Conservation (phyloP, 1,140 invertebrate genomes). For the Dendroctonus valens region DNA sequence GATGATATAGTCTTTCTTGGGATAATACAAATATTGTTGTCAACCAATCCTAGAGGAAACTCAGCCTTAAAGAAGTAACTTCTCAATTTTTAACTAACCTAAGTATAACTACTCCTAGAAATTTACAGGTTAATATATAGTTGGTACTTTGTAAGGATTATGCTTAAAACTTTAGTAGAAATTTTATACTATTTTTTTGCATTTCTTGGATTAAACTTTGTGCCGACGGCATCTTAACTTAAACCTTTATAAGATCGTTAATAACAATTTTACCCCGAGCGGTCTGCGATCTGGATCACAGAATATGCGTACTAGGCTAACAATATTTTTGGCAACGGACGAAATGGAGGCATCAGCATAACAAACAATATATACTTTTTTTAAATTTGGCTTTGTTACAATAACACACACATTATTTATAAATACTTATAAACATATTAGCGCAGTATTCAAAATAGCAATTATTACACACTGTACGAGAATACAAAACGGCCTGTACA, state of each 20-base stretch:
- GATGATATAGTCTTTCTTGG: too few species aligned
- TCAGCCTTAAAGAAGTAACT: slow-evolving; percentile 11
- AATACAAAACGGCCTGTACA: slow-evolving; percentile 64
- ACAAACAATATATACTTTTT: slow-evolving; percentile 7
- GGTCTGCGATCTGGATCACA: slow-evolving; percentile 35
- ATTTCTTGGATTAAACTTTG: slow-evolving; percentile 35
- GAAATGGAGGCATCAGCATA: slow-evolving; percentile 31
- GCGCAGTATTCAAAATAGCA: slow-evolving; percentile 50
- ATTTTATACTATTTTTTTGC: slow-evolving; percentile 56
- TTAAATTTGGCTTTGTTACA: slow-evolving; percentile 38
- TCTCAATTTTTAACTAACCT: slow-evolving; percentile 40
- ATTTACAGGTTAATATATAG: slow-evolving; percentile 54
- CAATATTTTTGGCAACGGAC: slow-evolving; percentile 44
- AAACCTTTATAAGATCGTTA: slow-evolving; percentile 37
- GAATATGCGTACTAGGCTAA: slow-evolving; percentile 37
- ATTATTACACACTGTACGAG: slow-evolving; percentile 50
- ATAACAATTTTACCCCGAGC: slow-evolving; percentile 36
- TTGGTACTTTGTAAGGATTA: slow-evolving; percentile 66
- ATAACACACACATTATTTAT: slow-evolving; percentile 47
- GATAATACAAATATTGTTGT: too few species aligned
- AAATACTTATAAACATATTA: slow-evolving; percentile 49
- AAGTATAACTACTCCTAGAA: slow-evolving; percentile 41
- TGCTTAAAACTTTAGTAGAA: slow-evolving; percentile 59
- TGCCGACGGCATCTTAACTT: slow-evolving; percentile 13
- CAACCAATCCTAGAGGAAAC: not conserved